Conservation (phyloP, 2,888 invertebrate genomes). For the Epinotia brunnichana region DNA sequence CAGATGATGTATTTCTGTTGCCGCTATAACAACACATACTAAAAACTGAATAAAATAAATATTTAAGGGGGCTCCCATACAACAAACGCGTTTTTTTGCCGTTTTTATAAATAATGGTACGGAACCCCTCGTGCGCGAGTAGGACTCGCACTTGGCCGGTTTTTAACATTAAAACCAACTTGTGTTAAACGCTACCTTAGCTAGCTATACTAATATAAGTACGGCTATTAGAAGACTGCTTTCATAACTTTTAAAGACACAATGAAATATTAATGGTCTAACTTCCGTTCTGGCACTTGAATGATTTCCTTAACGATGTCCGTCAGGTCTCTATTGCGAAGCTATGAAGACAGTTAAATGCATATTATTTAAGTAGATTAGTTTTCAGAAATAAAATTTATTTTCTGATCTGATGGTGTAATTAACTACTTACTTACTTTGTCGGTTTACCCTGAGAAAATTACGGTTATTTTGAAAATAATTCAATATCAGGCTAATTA, state of each 20-base stretch:
- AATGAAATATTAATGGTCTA: conserved; percentile 29
- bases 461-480: too few relatives aligned
- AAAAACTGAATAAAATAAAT: too few relatives aligned
- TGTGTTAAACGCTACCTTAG: conserved; percentile 15
- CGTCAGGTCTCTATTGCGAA: neutral
- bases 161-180: neutral
- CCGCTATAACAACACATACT: too few relatives aligned
- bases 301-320: conserved; percentile 7
- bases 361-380: neutral
- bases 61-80: too few relatives aligned
- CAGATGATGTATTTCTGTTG: too few relatives aligned
- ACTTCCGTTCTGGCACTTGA: conserved; percentile 26
- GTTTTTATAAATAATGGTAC: too few relatives aligned
- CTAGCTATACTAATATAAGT: conserved; percentile 5
- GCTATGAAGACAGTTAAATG: neutral
- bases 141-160: neutral
- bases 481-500: too few relatives aligned
- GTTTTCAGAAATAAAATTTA: neutral
- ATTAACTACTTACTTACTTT: too few relatives aligned
- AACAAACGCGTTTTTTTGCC: too few relatives aligned
- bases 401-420: too few relatives aligned
- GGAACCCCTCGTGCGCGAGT: too few relatives aligned
- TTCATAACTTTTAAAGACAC: conserved; percentile 9
- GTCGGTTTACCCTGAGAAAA: too few relatives aligned
- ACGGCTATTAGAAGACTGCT: neutral